A percentile compares a stretch with the other conserved stretches of the same genome.
Evolutionary conservation across 1,140 invertebrate species (phyloP).

Genomic region (Ectropis grisescens): DNA sequence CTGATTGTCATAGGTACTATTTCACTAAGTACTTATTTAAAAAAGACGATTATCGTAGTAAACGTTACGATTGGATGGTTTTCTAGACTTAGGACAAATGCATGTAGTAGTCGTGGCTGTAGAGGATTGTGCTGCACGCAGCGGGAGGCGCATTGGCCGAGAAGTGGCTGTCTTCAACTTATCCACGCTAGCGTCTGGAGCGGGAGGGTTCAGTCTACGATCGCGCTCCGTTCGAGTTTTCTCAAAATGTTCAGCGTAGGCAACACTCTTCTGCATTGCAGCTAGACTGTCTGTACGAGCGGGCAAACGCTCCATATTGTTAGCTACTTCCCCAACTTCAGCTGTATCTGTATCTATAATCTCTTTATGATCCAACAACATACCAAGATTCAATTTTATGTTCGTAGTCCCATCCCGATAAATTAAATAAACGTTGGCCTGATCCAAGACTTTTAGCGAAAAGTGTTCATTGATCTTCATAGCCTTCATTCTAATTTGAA

Average conservation of each 20-base stretch:
- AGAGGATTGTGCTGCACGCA: slow-evolving; percentile 17
- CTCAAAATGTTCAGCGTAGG: slow-evolving; percentile 33
- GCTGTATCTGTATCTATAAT: slow-evolving; percentile 54
- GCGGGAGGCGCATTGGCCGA: slow-evolving; percentile 23
- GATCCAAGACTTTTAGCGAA: slow-evolving; percentile 51
- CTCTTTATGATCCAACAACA: slow-evolving; percentile 53
- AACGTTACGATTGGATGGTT: no score
- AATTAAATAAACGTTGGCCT: slow-evolving; percentile 48
- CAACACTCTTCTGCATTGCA: slow-evolving; percentile 33
- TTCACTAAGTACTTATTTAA: no score
- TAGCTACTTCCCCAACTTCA: slow-evolving; percentile 50
- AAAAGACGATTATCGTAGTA: no score
- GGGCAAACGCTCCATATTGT: slow-evolving; percentile 39
- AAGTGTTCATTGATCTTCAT: slow-evolving; percentile 58
- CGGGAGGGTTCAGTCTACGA: slow-evolving; percentile 18
- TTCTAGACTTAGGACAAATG: no score
- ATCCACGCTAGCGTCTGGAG: slow-evolving; percentile 27
- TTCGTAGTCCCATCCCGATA: slow-evolving; percentile 45
- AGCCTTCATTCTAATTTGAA: slow-evolving; percentile 61
- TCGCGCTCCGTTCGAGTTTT: slow-evolving; percentile 27
- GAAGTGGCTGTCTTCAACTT: slow-evolving; percentile 23
- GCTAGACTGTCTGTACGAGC: slow-evolving; percentile 49
- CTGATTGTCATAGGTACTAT: no score
- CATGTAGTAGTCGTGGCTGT: slow-evolving; percentile 7
- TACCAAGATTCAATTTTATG: slow-evolving; percentile 53